Evolutionary conservation across 1,140 invertebrate species (phyloP).

Genomic region (Lasaia peninsularis): DNA sequence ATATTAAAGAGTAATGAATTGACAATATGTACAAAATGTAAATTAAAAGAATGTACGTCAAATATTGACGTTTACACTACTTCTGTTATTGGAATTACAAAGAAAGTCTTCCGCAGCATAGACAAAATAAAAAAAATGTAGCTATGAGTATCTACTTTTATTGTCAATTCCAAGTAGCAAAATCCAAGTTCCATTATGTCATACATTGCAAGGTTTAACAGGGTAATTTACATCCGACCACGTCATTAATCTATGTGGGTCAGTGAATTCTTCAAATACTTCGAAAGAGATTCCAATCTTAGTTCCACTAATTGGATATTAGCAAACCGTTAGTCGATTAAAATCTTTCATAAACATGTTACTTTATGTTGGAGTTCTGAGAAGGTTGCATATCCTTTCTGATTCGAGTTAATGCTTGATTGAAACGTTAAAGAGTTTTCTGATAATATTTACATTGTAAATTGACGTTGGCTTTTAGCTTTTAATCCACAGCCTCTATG

Average conservation of each 20-base stretch:
- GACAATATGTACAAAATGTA: no score
- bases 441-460: slow-evolving; percentile 10
- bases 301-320: slow-evolving; percentile 32
- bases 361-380: slow-evolving; percentile 11
- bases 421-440: slow-evolving; percentile 6
- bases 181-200: no score
- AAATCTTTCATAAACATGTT: slow-evolving; percentile 14
- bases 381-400: slow-evolving; percentile 7
- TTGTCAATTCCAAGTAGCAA: no score
- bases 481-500: no score
- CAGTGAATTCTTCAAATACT: slow-evolving; percentile 26
- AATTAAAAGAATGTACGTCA: no score
- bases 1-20: no score
- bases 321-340: slow-evolving; percentile 28
- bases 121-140: no score
- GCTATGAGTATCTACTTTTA: no score
- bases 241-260: slow-evolving; percentile 10
- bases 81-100: no score
- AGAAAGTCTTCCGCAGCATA: no score
- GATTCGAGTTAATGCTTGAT: not conserved
- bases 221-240: not conserved
- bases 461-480: not conserved
- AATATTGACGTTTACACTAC: no score
- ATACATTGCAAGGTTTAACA: slow-evolving; percentile 2
- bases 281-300: slow-evolving; percentile 33